Evolutionary conservation across 2,888 invertebrate genomes (phyloP).

Genomic region (Xestoiulus laeticollis): DNA sequence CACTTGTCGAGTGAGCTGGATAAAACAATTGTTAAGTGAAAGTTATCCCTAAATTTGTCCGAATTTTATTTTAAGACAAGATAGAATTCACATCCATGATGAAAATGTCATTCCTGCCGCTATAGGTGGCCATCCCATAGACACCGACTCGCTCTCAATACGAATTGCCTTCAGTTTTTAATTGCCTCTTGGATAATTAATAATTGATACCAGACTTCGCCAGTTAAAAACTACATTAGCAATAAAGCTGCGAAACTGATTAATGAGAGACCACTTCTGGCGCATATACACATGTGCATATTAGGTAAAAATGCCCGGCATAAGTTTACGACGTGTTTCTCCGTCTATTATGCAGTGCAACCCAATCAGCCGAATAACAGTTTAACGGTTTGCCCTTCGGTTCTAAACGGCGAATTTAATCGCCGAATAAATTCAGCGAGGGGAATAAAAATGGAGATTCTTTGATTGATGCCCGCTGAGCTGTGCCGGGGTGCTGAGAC

Average conservation of each 20-base stretch:
- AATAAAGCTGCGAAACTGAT: background rate
- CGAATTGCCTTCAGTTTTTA: too few species aligned
- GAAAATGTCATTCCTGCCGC: too few species aligned
- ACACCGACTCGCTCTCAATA: too few species aligned
- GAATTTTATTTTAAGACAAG: too few species aligned
- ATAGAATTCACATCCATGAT: too few species aligned
- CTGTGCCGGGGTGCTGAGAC: background rate
- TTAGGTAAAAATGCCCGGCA: background rate
- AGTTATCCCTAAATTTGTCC: too few species aligned
- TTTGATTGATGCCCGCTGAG: slow-evolving; percentile 13
- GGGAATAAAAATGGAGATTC: background rate
- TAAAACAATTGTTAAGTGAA: too few species aligned
- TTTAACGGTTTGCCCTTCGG: slow-evolving; percentile 38
- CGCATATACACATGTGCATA: too few species aligned
- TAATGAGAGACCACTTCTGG: background rate
- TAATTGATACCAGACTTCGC: too few species aligned
- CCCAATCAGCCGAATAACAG: background rate
- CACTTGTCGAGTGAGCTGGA: too few species aligned
- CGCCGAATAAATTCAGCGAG: background rate
- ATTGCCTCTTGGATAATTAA: too few species aligned
- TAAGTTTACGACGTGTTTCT: background rate
- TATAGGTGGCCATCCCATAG: too few species aligned
- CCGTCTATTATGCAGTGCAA: background rate
- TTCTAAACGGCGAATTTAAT: slow-evolving; percentile 17
- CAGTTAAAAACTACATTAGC: background rate